Base-by-base conservation (phyloP, 2,888 invertebrate genomes). In the Carpatolechia fugitivella region DNA sequence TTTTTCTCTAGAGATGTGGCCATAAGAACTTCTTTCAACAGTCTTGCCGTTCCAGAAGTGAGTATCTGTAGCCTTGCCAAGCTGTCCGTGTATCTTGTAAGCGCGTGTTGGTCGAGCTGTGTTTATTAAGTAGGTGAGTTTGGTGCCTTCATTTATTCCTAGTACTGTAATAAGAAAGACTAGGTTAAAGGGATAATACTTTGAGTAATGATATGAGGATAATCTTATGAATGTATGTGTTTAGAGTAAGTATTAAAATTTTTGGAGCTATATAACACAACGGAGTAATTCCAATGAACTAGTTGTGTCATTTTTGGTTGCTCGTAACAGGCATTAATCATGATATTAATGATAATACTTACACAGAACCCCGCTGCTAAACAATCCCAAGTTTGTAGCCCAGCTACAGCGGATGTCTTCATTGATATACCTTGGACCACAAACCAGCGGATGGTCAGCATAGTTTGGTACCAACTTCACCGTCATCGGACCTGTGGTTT, bases 51-150 rank as follows among this genome's bases (percentile, higher is more conserved):
- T 92, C 72, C 91, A 91, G 68, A 94, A 95, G 70, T 92, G 92
- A 61, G 92, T 94, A 59, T 95, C 93, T 0, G 96, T 97, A 1
- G 94, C 94, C 60, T 91, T 88, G 0, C 97, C 97, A 2, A 98
- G 87, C 55, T 92, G 82, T 0, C 96, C 97, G 36, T 93, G 94
- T 0, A 97, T 80, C 70, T 93, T 93, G 74, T 94, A 97, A 0
- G 93, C 93, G 62, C 94, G 91, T 0, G 95, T 91, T 1, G 94
- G 92, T 1, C 92, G 90, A 40, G 93, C 91, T n/a, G 86, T 72
- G 61, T 92, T 89, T 52, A 97, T 89, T 52, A 82, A 78, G 38
- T 90, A 80, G 0, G 93, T 92, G 13, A 90, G 73, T 49, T 70
- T 85, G 10, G 92, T 91, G 0, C 95, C 96, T 24, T 85, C 78